Percentiles rank a stretch among this genome's conserved stretches.
phyloP scores from a whole-genome alignment of 2,797 vertebrate genomes.

The Halcyon badia region DNA sequence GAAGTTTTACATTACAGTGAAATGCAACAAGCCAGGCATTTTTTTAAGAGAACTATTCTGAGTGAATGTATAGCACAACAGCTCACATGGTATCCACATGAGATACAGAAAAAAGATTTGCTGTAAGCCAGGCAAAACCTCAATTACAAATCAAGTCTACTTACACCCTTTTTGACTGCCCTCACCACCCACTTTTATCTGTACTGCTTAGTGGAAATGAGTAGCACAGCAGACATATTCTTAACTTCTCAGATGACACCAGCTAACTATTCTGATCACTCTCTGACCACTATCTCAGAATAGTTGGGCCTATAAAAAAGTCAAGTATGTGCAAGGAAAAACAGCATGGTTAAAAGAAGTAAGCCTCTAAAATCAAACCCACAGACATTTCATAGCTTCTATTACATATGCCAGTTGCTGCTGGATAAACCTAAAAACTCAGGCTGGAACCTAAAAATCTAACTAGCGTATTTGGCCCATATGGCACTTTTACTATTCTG shows the following conservation, averaged over 20 bases:
- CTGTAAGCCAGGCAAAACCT: neutral
- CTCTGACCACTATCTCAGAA: neutral
- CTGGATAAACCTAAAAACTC: neutral
- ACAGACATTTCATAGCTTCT: neutral
- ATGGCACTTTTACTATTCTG: constrained; percentile 15
- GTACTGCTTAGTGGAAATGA: neutral
- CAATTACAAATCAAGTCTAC: neutral
- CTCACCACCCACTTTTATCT: neutral
- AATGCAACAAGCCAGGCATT: neutral
- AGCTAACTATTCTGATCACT: neutral
- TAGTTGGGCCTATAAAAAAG: neutral
- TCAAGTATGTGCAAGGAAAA: neutral
- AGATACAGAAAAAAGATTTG: neutral
- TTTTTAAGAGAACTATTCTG: neutral
- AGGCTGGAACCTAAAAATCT: neutral
- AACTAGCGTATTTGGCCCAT: neutral
- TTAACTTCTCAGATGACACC: neutral
- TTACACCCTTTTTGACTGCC: neutral
- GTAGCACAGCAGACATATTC: neutral
- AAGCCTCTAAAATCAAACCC: neutral
- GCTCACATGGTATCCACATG: neutral
- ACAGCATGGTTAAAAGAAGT: neutral
- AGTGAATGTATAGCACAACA: neutral
- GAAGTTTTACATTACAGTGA: neutral
- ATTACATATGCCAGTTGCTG: neutral